phyloP scores from a whole-genome alignment of 53 echinoderm and acorn worm genomes.

The Patiria pectinifera region DNA sequence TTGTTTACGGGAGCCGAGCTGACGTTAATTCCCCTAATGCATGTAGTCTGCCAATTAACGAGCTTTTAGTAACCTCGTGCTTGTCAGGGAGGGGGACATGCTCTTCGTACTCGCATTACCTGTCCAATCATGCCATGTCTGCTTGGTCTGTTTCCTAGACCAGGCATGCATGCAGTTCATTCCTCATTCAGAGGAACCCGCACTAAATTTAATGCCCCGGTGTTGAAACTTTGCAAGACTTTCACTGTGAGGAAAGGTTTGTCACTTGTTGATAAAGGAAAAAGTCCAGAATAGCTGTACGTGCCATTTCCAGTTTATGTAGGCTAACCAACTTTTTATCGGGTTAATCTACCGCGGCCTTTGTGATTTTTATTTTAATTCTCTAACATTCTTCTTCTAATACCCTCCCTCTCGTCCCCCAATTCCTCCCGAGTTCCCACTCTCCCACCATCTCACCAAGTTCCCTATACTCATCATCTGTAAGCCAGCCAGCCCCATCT shows the following conservation, averaged over 20 bases:
- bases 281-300: too few species aligned
- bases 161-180: neutral
- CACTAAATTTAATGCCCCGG: neutral
- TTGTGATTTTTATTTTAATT: neutral
- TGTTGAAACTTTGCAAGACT: neutral
- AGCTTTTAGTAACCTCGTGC: slow-evolving; percentile 49
- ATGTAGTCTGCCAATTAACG: slow-evolving; percentile 66
- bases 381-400: neutral
- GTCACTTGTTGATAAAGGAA: too few species aligned
- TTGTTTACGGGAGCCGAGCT: slow-evolving; percentile 51
- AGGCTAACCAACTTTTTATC: neutral
- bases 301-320: too few species aligned
- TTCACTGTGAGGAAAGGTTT: neutral
- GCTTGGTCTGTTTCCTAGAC: neutral
- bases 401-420: neutral
- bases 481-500: neutral
- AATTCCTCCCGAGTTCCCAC: neutral
- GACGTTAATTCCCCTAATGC: slow-evolving; percentile 64
- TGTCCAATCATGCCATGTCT: neutral
- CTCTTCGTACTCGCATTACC: neutral
- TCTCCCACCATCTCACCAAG: neutral
- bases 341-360: neutral
- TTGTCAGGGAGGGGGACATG: slow-evolving; percentile 29
- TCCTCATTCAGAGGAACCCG: neutral
- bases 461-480: neutral